Evolutionary conservation across 2,888 invertebrate genomes (phyloP), one percentile per base, ranked within the genome.

Genomic region (Scaeva pyrastri): DNA sequence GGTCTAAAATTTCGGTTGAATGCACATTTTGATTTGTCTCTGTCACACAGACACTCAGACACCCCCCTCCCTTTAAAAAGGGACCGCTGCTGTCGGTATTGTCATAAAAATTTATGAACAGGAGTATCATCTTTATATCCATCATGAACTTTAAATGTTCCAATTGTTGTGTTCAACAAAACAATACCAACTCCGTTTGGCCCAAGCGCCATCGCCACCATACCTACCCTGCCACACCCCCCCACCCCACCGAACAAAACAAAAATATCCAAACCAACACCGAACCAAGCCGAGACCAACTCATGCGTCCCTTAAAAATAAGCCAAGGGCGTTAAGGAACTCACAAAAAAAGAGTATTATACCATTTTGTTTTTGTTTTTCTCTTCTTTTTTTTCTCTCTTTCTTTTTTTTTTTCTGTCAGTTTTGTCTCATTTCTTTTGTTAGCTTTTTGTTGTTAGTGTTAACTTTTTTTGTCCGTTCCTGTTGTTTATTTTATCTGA

Each of bases 1-100:
- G 16, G 26, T 36, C 41, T 68, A 48, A 50, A 48, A 50, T 62
- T 75, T 62, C 26, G 55, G 39, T 70, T 81, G 55, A 39, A 14
- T 81, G 80, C 75, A 81, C 80, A 81, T 70, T 80, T 70, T 64
- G 62, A 70, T 81, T 75, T 70, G 36, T 73, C 66, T 68, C 31
- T 75, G 75, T 70, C 70, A 75, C 70, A 68, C 39, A 26, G 36
- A 23, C 10, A 39, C 21, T 66, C 12, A 31, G n/a, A 31, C 31
- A 31, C 5, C n/a, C 19, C 26, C 41, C 41, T 68, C 50, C 26
- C 66, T 41, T n/a, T n/a, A n/a, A 0, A 14, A 5, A 2, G 39
- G 6, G 6, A 31, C 8, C 31, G 8, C 8, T 31, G 26, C 41
- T 26, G n/a, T n/a, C n/a, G n/a, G n/a, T n/a, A 66, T 73, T 60